Evolutionary conservation across 2,888 invertebrate genomes (phyloP), one percentile per base, ranked within the genome.

Genomic region (Odontomyia ornata): DNA sequence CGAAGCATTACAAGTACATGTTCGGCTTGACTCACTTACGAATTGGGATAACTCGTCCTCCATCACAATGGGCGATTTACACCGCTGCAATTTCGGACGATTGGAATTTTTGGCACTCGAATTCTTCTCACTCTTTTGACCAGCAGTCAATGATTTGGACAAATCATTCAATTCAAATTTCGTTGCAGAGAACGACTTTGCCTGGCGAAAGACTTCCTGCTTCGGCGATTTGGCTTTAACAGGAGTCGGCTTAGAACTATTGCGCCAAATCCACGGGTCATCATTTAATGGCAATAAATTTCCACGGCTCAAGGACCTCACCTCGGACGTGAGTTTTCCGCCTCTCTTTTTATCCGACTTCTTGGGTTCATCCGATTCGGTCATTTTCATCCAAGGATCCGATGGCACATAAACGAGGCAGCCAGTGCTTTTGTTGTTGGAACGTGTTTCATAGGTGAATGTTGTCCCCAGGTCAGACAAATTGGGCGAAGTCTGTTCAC

Each of bases 401-500:
- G 83, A 82, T 69, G 85, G 84, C 30, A 83, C 82, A 80, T 85
- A 84, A 1, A 83, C 83, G 36, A 87, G 80, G 71, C 85, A 86
- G 28, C 84, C 84, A 1, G 84, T 84, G 77, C 85, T 86, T 76
- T 83, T 83, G 62, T 84, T 84, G 60, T 83, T 82, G 13, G 80
- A 79, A 15, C 64, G 52, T 76, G 80, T 79, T 73, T 82, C 83
- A 77, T 83, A 83, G 27, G 80, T 78, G 79, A 84, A 84, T 67
- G 81, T 81, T 2, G 80, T 80, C 28, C 84, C 82, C 80, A 83
- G 78, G 64, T 83, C 81, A n/a, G 83, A 83, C 75, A 86, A 83
- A 81, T 84, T 84, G 80, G 87, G 86, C 76, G 88, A 84, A 79
- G 87, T 85, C 80, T 87, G 86, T 81, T 88, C 88, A 77, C 87